A percentile compares a stretch with the other conserved stretches of the same genome.
These are phyloP conservation scores for Notodonta ziczac DNA, from an alignment of 2,888 invertebrate species.

Conservation along the genomic window DNA sequence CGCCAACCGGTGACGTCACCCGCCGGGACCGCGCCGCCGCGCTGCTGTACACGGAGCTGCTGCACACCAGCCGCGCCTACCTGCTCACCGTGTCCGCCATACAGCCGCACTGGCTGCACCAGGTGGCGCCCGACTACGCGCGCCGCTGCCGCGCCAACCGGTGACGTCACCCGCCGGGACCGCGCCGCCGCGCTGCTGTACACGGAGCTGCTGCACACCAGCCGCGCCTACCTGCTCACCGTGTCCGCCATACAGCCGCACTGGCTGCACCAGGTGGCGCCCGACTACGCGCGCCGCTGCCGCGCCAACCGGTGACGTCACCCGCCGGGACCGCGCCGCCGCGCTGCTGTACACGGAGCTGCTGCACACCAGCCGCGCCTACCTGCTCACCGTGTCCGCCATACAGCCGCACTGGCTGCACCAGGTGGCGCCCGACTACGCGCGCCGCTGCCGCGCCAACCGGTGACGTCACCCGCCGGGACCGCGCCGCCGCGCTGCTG, in stretches of 20 bases:
- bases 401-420: slow-evolving; percentile 93
- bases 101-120: slow-evolving; percentile 91
- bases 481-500: slow-evolving; percentile 72
- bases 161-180: slow-evolving; percentile 50
- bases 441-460: slow-evolving; percentile 61
- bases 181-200: slow-evolving; percentile 86
- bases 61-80: slow-evolving; percentile 93
- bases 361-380: slow-evolving; percentile 92
- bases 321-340: neutral
- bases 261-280: slow-evolving; percentile 87
- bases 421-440: slow-evolving; percentile 68
- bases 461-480: slow-evolving; percentile 55
- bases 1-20: slow-evolving; percentile 60
- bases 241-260: slow-evolving; percentile 91
- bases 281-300: slow-evolving; percentile 68
- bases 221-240: slow-evolving; percentile 91
- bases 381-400: slow-evolving; percentile 90
- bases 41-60: slow-evolving; percentile 94
- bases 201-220: slow-evolving; percentile 94
- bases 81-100: slow-evolving; percentile 91
- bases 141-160: slow-evolving; percentile 62
- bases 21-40: neutral
- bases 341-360: slow-evolving; percentile 93
- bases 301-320: slow-evolving; percentile 63
- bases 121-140: slow-evolving; percentile 68